A percentile compares a stretch with the other conserved stretches of the same genome.
These are phyloP conservation scores for Muraenolepis orangiensis DNA, from an alignment of 2,797 vertebrate species.

Conservation along the genomic window DNA sequence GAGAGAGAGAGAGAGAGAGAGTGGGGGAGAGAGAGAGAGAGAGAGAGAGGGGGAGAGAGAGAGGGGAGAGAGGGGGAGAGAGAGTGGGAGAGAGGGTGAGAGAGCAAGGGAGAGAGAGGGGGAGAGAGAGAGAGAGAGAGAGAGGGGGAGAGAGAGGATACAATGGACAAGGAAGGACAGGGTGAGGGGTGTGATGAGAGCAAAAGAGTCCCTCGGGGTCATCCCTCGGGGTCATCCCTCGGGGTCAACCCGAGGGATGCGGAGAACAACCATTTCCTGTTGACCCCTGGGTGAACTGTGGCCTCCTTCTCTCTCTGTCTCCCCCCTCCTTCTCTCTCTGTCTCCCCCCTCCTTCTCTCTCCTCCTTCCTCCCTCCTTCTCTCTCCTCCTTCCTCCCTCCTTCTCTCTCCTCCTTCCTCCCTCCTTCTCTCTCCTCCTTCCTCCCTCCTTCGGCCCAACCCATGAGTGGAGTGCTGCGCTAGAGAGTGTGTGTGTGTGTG, in stretches of 20 bases:
- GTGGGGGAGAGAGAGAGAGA: no score
- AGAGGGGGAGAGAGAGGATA: neutral
- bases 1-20: neutral
- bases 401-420: slow-evolving; percentile 24
- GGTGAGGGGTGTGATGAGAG: slow-evolving; percentile 40
- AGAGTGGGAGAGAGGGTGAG: no score
- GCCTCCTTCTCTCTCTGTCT: slow-evolving; percentile 72
- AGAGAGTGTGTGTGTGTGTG: neutral
- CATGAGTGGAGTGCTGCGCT: neutral
- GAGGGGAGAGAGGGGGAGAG: no score
- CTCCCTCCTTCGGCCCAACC: neutral
- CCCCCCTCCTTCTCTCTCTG: slow-evolving; percentile 46
- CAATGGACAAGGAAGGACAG: neutral
- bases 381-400: slow-evolving; percentile 63
- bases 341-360: neutral
- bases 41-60: no score
- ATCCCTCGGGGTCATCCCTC: slow-evolving; percentile 49
- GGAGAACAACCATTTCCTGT: slow-evolving; percentile 76
- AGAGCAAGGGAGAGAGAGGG: no score
- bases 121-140: neutral
- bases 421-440: no score
- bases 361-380: slow-evolving; percentile 39
- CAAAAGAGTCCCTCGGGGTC: slow-evolving; percentile 45
- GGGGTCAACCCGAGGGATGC: slow-evolving; percentile 58
- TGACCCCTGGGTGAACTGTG: slow-evolving; percentile 73